Evolutionary conservation across 2,113 vertebrate genomes (phyloP).

Genomic region (Phaetusa simplex): DNA sequence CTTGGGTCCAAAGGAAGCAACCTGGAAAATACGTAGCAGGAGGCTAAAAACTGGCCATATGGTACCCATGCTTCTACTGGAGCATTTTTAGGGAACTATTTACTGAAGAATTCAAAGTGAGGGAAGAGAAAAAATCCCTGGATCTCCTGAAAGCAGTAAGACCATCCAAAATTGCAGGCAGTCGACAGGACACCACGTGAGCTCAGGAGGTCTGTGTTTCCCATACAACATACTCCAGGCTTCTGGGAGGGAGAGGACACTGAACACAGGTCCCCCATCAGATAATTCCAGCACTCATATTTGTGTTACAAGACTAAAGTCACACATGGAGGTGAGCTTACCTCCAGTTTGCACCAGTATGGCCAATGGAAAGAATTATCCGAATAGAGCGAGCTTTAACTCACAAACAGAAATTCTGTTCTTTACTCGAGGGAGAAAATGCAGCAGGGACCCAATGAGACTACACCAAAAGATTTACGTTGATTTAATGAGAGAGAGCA

Average conservation of each 20-base stretch:
- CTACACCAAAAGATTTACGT: neutral
- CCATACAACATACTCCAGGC: neutral
- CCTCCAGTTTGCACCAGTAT: neutral
- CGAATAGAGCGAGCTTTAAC: neutral
- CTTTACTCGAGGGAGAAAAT: neutral
- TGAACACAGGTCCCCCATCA: neutral
- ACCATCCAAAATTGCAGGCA: accelerated
- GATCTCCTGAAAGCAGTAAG: neutral
- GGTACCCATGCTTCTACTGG: neutral
- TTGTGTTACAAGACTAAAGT: neutral
- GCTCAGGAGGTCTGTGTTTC: neutral
- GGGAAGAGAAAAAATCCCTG: neutral
- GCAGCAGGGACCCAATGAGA: neutral
- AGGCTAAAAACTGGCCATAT: neutral
- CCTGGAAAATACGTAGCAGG: neutral
- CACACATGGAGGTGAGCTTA: neutral
- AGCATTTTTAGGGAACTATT: neutral
- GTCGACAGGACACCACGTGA: neutral
- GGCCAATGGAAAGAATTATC: neutral
- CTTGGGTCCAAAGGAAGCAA: neutral
- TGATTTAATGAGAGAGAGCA: neutral
- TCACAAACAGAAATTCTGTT: neutral
- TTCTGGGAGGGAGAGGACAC: neutral
- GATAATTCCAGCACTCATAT: neutral
- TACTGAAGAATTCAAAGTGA: neutral